Conservation (phyloP, 2,888 invertebrate genomes). For the Amaurobius ferox region DNA sequence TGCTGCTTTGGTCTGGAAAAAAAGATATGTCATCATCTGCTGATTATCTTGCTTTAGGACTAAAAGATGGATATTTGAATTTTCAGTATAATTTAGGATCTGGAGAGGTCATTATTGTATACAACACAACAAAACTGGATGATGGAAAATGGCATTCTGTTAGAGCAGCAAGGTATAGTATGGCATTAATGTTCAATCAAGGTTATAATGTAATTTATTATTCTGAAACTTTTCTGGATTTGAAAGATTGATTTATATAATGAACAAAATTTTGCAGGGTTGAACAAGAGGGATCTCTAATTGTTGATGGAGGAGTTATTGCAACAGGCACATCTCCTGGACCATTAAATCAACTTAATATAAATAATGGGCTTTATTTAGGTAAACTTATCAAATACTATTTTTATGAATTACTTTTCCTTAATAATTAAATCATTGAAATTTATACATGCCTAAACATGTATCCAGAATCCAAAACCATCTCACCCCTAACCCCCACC, state of each 20-base stretch:
- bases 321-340: conserved; percentile 90
- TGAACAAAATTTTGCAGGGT: conserved; percentile 29
- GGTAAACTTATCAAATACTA: no score
- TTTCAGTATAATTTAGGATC: conserved; percentile 90
- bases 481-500: no score
- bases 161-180: conserved; percentile 83
- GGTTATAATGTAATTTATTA: not conserved
- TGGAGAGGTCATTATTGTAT: conserved; percentile 89
- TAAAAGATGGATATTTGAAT: conserved; percentile 86
- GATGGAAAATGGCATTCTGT: conserved; percentile 92
- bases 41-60: conserved; percentile 90
- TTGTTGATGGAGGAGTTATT: conserved; percentile 91
- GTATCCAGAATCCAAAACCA: no score
- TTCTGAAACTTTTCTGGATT: not conserved
- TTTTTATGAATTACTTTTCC: no score
- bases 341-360: conserved; percentile 88
- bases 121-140: conserved; percentile 90
- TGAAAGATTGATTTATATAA: not conserved
- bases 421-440: no score
- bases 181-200: not conserved
- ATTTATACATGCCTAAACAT: no score
- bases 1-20: conserved; percentile 90
- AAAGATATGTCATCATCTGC: conserved; percentile 81
- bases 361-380: conserved; percentile 91
- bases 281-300: conserved; percentile 89